phyloP scores from a whole-genome alignment of 2,797 vertebrate species.

The Fistularia commersonii region DNA sequence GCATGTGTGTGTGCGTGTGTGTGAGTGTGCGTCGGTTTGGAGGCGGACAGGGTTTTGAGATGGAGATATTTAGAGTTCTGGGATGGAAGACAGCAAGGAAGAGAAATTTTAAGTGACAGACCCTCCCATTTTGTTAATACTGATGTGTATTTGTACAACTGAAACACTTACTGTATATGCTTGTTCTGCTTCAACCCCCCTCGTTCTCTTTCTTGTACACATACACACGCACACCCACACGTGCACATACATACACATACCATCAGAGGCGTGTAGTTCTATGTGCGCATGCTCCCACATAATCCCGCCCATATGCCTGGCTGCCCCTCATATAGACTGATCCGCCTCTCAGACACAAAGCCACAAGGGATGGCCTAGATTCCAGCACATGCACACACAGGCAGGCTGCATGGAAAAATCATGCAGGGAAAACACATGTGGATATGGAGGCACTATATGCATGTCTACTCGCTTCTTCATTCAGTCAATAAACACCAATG shows the following conservation, averaged over 20 bases:
- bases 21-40: constrained; percentile 23
- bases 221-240: neutral
- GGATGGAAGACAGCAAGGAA: constrained; percentile 46
- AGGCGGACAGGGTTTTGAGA: constrained; percentile 40
- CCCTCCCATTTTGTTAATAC: constrained; percentile 34
- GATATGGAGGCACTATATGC: constrained; percentile 5
- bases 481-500: too few species aligned
- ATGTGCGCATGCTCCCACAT: constrained; percentile 46
- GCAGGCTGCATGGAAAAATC: constrained; percentile 33
- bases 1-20: constrained; percentile 17
- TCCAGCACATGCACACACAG: constrained; percentile 66
- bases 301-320: constrained; percentile 57
- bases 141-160: constrained; percentile 37
- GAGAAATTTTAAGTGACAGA: constrained; percentile 29
- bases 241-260: constrained; percentile 4
- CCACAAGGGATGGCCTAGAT: constrained; percentile 72
- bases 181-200: too few species aligned
- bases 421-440: constrained; percentile 6
- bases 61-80: constrained; percentile 38
- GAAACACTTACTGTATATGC: constrained; percentile 38
- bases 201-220: neutral
- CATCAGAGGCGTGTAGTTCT: constrained; percentile 17
- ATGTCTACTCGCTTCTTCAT: neutral
- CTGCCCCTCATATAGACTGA: constrained; percentile 58
- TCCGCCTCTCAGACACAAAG: constrained; percentile 67